Percentiles rank a stretch among this genome's conserved stretches.
phyloP scores from a whole-genome alignment of 2,797 vertebrate species.

The Crenichthys baileyi region DNA sequence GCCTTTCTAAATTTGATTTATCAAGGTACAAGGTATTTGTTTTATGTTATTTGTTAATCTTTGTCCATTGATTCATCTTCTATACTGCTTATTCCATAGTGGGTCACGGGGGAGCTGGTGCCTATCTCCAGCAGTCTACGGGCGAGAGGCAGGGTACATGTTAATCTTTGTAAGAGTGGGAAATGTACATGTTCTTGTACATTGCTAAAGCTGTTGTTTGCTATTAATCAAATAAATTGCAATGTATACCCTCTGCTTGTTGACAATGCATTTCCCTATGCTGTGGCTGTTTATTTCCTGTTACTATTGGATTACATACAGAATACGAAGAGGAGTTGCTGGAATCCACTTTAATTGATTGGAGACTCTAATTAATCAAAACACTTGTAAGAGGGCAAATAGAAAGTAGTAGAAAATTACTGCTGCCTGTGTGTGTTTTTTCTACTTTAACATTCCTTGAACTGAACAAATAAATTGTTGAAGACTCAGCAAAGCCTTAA shows the following conservation, averaged over 20 bases:
- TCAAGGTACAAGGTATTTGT: conserved; percentile 12
- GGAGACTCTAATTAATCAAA: neutral
- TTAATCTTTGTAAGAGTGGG: conserved; percentile 12
- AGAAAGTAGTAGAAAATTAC: neutral
- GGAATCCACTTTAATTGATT: neutral
- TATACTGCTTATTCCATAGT: too few relatives aligned
- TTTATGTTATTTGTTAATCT: conserved; percentile 13
- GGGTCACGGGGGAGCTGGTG: too few relatives aligned
- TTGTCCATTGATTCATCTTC: too few relatives aligned
- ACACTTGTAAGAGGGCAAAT: neutral
- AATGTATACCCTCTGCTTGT: conserved; percentile 30
- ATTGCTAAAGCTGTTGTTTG: conserved; percentile 21
- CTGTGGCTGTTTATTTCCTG: conserved; percentile 17
- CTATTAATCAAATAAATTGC: conserved; percentile 54
- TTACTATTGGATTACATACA: neutral
- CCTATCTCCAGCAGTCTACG: too few relatives aligned
- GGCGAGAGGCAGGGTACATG: too few relatives aligned
- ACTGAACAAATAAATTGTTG: neutral
- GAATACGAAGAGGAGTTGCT: neutral
- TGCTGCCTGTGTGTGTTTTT: neutral
- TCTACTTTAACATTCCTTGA: neutral
- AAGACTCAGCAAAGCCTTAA: neutral
- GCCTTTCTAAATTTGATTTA: neutral
- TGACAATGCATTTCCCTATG: neutral
- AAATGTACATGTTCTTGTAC: conserved; percentile 26